Base-by-base conservation (phyloP, 2,113 vertebrate species). In the Burhinus bistriatus region DNA sequence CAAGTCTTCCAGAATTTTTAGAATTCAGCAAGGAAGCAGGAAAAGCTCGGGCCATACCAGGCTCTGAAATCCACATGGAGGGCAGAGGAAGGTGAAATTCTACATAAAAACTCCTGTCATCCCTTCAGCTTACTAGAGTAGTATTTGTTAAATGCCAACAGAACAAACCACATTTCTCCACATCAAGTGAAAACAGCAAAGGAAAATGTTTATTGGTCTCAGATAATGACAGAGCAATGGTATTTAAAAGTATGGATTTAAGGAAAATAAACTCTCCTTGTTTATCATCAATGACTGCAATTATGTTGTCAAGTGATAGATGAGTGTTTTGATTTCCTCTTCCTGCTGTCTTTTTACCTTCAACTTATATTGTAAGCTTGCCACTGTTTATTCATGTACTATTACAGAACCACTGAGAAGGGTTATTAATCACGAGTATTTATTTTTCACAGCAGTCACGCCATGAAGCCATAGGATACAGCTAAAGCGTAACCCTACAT, bases 251-350 rank as follows among this genome's bases (percentile, higher is more conserved):
- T 91, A 70, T 44, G 55, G 75, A 83, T 77, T 86, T 21, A 61
- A 81, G 75, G 65, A 78, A 96, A 96, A 94, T 64, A 94, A 93
- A 81, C 71, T 80, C 66, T 58, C 45, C 89, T 71, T 96, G 93
- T 95, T 97, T 97, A 96, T 83, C 83, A 72, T 32, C 87, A 93
- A 54, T 64, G 79, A 68, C 93, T 94, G 78, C 89, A 96, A 96
- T 97, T 95, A 94, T 32, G 81, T 32, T 94, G 90, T 95, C 96
- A 96, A 91, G 78, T 51, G 70, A 66, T 4, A 89, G 75, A 70
- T 10, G 54, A 93, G 70, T 86, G 89, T 81, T 97, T 96, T 90
- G 78, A 95, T 83, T 95, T 94, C 71, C 75, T 86, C 71, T 86
- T 96, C 82, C 84, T 94, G 62, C 84, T 83, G 81, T 66, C 87